Conservation (phyloP, 1,140 invertebrate genomes). For the Drosophila tristis region DNA sequence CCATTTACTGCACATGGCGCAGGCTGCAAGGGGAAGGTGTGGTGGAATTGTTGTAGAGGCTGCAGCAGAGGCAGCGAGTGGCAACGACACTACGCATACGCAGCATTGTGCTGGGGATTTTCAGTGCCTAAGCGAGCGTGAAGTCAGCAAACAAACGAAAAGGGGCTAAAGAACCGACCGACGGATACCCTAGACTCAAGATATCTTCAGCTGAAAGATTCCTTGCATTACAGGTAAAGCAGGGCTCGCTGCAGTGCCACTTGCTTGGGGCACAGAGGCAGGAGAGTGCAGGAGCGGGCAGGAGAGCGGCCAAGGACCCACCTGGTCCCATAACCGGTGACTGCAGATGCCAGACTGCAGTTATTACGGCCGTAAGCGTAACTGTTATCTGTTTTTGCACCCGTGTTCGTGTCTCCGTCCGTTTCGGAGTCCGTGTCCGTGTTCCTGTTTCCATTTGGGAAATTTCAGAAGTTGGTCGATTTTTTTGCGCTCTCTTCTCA, state of each 20-base stretch:
- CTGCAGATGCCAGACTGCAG: slow-evolving; percentile 63
- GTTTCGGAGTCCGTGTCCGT: slow-evolving; percentile 6
- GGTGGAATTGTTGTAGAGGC: background rate
- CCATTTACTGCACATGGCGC: slow-evolving; percentile 71
- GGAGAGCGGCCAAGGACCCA: slow-evolving; percentile 23
- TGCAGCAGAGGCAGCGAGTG: slow-evolving; percentile 43
- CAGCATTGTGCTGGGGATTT: slow-evolving; percentile 59
- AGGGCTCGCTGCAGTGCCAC: too few relatives aligned
- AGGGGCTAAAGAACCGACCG: background rate
- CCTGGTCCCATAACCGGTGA: slow-evolving; percentile 10
- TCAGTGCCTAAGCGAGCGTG: slow-evolving; percentile 62
- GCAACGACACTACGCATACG: slow-evolving; percentile 57
- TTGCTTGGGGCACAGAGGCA: too few relatives aligned
- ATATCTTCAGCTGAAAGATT: background rate
- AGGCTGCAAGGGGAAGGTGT: slow-evolving; percentile 19
- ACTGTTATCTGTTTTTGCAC: slow-evolving; percentile 74
- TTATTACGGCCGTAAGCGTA: slow-evolving; percentile 79
- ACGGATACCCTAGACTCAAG: too few relatives aligned
- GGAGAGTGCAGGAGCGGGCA: background rate
- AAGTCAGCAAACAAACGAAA: slow-evolving; percentile 54
- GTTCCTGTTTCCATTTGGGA: slow-evolving; percentile 54
- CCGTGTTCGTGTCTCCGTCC: slow-evolving; percentile 13
- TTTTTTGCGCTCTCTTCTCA: slow-evolving; percentile 44
- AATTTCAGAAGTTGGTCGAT: slow-evolving; percentile 51
- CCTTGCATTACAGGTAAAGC: too few relatives aligned